A percentile compares a stretch with the other conserved stretches of the same genome.
Evolutionary conservation across 2,888 invertebrate species (phyloP).

Genomic region (Ganaspis brasiliensis): DNA sequence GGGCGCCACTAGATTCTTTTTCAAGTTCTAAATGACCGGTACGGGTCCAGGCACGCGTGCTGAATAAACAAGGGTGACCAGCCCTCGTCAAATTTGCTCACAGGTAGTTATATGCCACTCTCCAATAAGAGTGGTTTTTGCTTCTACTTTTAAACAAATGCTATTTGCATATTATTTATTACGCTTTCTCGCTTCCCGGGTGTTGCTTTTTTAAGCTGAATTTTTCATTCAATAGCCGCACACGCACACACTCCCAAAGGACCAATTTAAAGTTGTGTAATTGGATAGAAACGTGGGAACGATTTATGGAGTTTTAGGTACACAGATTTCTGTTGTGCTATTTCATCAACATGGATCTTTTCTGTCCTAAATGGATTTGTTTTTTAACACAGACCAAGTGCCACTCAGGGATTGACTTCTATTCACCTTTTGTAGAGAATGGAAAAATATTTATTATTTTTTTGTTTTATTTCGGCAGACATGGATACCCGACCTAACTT

Average conservation of each 20-base stretch:
- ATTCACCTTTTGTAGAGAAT: too few relatives aligned
- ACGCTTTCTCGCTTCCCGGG: not conserved
- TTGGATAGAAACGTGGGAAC: too few relatives aligned
- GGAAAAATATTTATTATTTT: too few relatives aligned
- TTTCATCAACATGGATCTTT: too few relatives aligned
- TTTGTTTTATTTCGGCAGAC: too few relatives aligned
- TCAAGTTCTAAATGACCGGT: constrained; percentile 29
- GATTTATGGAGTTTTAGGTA: too few relatives aligned
- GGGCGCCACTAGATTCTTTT: not conserved
- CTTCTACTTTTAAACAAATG: not conserved
- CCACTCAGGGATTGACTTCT: too few relatives aligned
- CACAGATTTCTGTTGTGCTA: too few relatives aligned
- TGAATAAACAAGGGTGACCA: constrained; percentile 37
- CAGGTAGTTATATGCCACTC: not conserved
- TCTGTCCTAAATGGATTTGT: too few relatives aligned
- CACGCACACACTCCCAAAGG: not conserved
- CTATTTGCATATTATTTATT: constrained; percentile 2
- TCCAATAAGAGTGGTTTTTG: not conserved
- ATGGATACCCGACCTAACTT: too few relatives aligned
- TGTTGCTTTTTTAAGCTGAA: constrained; percentile 3
- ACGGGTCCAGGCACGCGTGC: constrained; percentile 20
- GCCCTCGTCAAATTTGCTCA: constrained; percentile 26
- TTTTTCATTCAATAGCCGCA: too few relatives aligned
- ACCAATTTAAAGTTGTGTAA: not conserved
- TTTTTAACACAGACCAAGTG: too few relatives aligned